phyloP scores from a whole-genome alignment of 2,888 invertebrate species.

The Mongoloraphidia duomilia region DNA sequence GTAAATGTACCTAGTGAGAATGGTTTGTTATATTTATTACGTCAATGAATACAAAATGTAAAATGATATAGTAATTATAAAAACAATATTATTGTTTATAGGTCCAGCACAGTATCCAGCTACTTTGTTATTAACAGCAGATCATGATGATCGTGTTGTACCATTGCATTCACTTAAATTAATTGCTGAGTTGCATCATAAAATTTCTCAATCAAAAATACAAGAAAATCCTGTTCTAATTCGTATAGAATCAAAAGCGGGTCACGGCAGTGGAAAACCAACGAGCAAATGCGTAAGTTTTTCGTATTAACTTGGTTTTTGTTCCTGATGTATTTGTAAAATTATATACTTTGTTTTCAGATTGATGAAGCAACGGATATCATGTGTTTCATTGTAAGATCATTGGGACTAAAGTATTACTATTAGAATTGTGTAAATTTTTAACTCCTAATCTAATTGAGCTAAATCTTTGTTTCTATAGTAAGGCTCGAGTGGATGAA shows the following conservation, averaged over 20 bases:
- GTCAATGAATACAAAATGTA: not conserved
- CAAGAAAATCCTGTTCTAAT: constrained; percentile 80
- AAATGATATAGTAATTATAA: not conserved
- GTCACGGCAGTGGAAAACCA: constrained; percentile 95
- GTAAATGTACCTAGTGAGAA: constrained; percentile 46
- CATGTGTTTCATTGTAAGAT: constrained; percentile 64
- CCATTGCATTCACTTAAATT: constrained; percentile 94
- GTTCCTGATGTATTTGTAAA: not conserved
- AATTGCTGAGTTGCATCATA: constrained; percentile 78
- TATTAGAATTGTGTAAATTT: no score
- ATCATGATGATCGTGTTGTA: constrained; percentile 97
- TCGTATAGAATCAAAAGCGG: constrained; percentile 86
- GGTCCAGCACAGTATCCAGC: constrained; percentile 68
- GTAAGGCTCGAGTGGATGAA: no score
- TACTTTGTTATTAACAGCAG: constrained; percentile 83
- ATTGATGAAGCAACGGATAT: constrained; percentile 91
- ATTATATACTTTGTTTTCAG: constrained; percentile 34
- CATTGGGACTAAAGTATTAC: constrained; percentile 45
- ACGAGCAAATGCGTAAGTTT: constrained; percentile 72
- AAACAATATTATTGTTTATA: constrained; percentile 11
- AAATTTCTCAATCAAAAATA: constrained; percentile 39
- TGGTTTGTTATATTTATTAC: constrained; percentile 23
- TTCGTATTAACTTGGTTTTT: constrained; percentile 1
- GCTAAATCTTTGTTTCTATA: no score
- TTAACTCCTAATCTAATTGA: no score